A percentile compares a stretch with the other conserved stretches of the same genome.
phyloP scores from a whole-genome alignment of 2,113 vertebrate species.

The Lasiurus cinereus region DNA sequence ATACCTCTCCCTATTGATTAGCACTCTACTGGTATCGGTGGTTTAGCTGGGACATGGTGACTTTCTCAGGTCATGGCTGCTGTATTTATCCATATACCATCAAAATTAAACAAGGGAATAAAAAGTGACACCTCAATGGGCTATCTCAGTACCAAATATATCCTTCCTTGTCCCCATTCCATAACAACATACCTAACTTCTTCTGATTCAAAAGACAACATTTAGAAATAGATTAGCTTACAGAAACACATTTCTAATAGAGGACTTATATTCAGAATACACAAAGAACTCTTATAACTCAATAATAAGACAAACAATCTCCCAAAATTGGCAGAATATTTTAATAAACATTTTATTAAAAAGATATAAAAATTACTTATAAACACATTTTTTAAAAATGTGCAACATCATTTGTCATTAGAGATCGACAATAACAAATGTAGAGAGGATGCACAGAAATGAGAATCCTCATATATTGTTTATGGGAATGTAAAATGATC shows the following conservation, averaged over 20 bases:
- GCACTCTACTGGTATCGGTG: background rate
- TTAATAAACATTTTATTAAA: constrained; percentile 8
- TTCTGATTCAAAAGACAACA: background rate
- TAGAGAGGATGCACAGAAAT: background rate
- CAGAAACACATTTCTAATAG: background rate
- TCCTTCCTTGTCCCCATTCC: background rate
- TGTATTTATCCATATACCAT: background rate
- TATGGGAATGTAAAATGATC: background rate
- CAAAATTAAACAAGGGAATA: background rate
- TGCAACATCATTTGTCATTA: background rate
- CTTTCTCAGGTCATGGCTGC: background rate
- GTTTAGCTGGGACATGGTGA: background rate
- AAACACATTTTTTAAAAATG: background rate
- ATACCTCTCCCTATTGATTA: background rate
- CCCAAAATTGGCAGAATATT: background rate
- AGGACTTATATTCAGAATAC: background rate
- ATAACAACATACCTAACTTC: background rate
- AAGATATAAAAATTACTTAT: background rate
- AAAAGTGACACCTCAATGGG: background rate
- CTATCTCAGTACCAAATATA: background rate
- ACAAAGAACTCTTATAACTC: background rate
- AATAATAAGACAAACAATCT: background rate
- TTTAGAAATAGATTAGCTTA: background rate
- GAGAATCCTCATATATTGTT: background rate
- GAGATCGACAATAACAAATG: background rate